Percentiles rank a stretch among this genome's conserved stretches.
Evolutionary conservation across 1,140 invertebrate species (phyloP).

Genomic region (Scaptomyza hsui): DNA sequence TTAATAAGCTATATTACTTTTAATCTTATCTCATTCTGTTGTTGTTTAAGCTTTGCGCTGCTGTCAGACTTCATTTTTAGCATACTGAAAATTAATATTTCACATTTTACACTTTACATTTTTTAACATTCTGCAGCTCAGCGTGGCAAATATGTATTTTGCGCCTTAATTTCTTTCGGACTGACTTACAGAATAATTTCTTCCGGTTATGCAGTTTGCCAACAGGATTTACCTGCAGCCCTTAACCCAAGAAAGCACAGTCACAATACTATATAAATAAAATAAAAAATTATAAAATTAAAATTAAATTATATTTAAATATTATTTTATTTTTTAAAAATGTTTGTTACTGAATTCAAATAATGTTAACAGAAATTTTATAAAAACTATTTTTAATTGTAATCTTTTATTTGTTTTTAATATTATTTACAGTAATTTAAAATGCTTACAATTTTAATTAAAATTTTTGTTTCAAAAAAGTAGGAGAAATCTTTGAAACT

Average conservation of each 20-base stretch:
- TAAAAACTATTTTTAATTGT: too few species aligned
- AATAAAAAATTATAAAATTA: not conserved
- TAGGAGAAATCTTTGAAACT: too few species aligned
- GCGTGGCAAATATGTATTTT: constrained; percentile 19
- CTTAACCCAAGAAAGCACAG: constrained; percentile 20
- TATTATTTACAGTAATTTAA: too few species aligned
- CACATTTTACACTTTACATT: constrained; percentile 2
- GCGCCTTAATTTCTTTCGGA: constrained; percentile 21
- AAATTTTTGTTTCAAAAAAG: too few species aligned
- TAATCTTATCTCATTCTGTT: too few species aligned
- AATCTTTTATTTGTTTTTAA: too few species aligned
- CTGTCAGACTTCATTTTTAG: constrained; percentile 8
- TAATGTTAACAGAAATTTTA: too few species aligned
- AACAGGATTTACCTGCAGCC: constrained; percentile 2
- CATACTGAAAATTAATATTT: constrained; percentile 10
- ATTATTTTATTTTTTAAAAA: too few species aligned
- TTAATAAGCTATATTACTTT: not conserved
- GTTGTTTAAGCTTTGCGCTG: not conserved
- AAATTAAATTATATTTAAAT: too few species aligned
- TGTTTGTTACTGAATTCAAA: too few species aligned
- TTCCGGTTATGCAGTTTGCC: constrained; percentile 8
- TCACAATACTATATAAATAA: not conserved
- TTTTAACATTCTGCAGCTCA: constrained; percentile 4
- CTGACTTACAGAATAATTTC: constrained; percentile 21
- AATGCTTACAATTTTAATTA: too few species aligned